Percentiles rank a stretch among this genome's conserved stretches.
These are phyloP conservation scores for Ranitomeya imitator DNA, from an alignment of 2,113 vertebrate genomes.

Conservation along the genomic window DNA sequence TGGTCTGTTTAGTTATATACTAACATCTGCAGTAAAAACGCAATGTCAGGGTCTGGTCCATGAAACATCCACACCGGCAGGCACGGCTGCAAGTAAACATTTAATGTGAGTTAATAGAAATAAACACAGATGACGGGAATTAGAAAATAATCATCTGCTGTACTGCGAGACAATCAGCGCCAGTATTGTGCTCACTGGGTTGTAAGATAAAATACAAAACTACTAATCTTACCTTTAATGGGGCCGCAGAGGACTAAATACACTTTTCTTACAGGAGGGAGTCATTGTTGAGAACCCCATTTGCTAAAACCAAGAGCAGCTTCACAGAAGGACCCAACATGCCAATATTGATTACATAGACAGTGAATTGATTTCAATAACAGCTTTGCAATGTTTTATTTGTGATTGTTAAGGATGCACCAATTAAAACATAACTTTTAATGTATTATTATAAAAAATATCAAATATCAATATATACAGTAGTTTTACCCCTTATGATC, in stretches of 20 bases:
- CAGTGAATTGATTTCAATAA: background rate
- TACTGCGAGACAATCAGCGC: background rate
- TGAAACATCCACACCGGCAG: background rate
- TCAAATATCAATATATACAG: too few species aligned
- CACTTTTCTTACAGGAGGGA: background rate
- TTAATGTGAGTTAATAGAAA: background rate
- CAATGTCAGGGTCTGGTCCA: background rate
- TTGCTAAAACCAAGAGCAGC: background rate
- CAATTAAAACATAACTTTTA: too few species aligned
- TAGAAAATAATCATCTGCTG: background rate
- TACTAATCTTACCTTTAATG: too few species aligned
- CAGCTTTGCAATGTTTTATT: too few species aligned
- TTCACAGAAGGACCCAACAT: too few species aligned
- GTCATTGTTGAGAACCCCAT: background rate
- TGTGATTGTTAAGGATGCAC: too few species aligned
- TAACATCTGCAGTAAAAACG: conserved; percentile 16
- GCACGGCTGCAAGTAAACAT: background rate
- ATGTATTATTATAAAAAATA: too few species aligned
- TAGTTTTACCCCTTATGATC: too few species aligned
- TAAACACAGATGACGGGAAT: background rate
- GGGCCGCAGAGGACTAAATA: background rate
- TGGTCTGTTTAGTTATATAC: conserved; percentile 21
- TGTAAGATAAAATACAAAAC: too few species aligned
- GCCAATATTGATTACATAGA: background rate
- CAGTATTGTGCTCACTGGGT: too few species aligned